Evolutionary conservation across 2,113 vertebrate genomes (phyloP).

Genomic region (Sporophila hypoxantha): DNA sequence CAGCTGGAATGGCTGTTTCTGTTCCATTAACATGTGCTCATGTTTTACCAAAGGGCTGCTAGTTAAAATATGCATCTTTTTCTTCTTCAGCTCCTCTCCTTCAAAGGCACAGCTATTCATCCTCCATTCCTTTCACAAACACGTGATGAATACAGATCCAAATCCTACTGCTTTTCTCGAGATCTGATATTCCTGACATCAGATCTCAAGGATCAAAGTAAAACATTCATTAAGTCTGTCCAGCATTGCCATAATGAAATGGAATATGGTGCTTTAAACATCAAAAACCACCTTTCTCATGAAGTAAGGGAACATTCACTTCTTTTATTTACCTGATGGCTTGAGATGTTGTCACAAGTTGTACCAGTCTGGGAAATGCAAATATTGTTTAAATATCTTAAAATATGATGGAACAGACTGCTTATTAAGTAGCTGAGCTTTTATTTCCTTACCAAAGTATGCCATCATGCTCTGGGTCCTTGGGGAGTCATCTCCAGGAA

Average conservation of each 20-base stretch:
- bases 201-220: conserved; percentile 44
- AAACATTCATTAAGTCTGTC: conserved; percentile 46
- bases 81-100: conserved; percentile 2
- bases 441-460: conserved; percentile 44
- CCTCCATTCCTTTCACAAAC: conserved; percentile 48
- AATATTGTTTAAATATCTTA: conserved; percentile 17
- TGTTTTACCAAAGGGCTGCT: conserved; percentile 18
- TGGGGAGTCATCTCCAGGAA: conserved; percentile 3
- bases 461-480: conserved; percentile 28
- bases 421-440: conserved; percentile 19
- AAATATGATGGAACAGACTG: conserved; percentile 24
- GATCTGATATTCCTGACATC: conserved; percentile 41
- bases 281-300: conserved; percentile 10
- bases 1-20: neutral
- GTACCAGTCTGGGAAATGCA: neutral
- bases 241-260: conserved; percentile 26
- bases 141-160: conserved; percentile 43
- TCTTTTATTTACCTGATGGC: neutral
- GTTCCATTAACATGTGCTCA: neutral
- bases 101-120: conserved; percentile 40
- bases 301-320: neutral
- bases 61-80: conserved; percentile 21
- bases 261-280: conserved; percentile 30
- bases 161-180: neutral
- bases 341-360: conserved; percentile 4